Percentiles rank a stretch among this genome's conserved stretches.
phyloP scores from a whole-genome alignment of 2,888 invertebrate genomes.

The Pasiphila rectangulata region DNA sequence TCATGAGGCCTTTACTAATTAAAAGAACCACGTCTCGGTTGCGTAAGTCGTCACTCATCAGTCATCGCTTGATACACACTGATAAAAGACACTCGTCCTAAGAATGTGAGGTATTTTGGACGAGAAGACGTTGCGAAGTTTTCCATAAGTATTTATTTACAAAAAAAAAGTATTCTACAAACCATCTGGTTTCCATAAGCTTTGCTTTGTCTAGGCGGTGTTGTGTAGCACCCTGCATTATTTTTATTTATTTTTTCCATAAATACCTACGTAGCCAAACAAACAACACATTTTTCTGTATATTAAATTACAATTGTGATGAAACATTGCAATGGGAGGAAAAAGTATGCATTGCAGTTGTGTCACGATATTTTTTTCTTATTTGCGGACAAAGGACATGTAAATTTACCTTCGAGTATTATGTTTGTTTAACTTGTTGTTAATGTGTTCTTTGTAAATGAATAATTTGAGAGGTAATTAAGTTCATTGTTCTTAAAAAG shows the following conservation, averaged over 20 bases:
- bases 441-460: slow-evolving; percentile 58
- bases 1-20: too few species aligned
- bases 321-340: slow-evolving; percentile 62
- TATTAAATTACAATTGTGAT: slow-evolving; percentile 45
- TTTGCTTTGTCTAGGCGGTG: not conserved
- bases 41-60: too few species aligned
- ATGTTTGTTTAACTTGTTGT: slow-evolving; percentile 56
- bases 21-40: too few species aligned
- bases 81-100: too few species aligned
- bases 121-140: too few species aligned
- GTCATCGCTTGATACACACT: too few species aligned
- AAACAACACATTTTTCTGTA: slow-evolving; percentile 3
- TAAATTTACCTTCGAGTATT: slow-evolving; percentile 60
- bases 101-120: too few species aligned
- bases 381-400: slow-evolving; percentile 60
- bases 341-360: slow-evolving; percentile 38
- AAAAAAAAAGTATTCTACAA: too few species aligned
- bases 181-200: too few species aligned
- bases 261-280: not conserved
- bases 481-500: slow-evolving; percentile 45
- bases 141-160: too few species aligned
- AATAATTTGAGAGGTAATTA: slow-evolving; percentile 65
- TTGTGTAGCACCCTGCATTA: too few species aligned
- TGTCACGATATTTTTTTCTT: slow-evolving; percentile 40
- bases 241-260: too few species aligned